Evolutionary conservation across 2,797 vertebrate genomes (phyloP).

Genomic region (Melanotaenia pygmaea): DNA sequence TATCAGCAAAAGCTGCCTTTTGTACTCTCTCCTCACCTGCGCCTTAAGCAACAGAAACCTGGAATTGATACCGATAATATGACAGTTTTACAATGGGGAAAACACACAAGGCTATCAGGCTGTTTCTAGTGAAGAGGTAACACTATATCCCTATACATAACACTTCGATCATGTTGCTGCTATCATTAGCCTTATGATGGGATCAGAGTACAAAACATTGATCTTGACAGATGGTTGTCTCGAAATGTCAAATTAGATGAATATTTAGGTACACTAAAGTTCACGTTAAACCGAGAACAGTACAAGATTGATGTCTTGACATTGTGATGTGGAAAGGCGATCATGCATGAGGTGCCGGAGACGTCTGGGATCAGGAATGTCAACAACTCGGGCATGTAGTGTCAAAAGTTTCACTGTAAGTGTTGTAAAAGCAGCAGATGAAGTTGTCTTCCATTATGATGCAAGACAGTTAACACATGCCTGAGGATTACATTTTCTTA

Average conservation of each 20-base stretch:
- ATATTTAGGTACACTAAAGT: neutral
- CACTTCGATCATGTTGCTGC: neutral
- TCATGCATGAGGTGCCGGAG: conserved; percentile 6
- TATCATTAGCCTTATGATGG: conserved; percentile 3
- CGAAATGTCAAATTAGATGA: conserved; percentile 14
- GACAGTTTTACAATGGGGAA: conserved; percentile 4
- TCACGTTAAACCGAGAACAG: neutral
- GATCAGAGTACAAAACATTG: conserved; percentile 3
- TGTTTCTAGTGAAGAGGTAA: neutral
- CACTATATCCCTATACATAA: conserved; percentile 2
- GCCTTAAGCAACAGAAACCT: conserved; percentile 21
- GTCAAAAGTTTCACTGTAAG: neutral
- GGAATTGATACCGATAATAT: conserved; percentile 4
- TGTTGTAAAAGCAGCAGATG: neutral
- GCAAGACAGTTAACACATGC: neutral
- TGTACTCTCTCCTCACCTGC: neutral
- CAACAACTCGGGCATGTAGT: conserved; percentile 1
- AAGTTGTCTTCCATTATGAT: neutral
- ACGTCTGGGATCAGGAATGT: conserved; percentile 20
- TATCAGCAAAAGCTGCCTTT: neutral
- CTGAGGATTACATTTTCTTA: neutral
- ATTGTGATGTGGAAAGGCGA: neutral
- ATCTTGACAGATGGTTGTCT: conserved; percentile 8
- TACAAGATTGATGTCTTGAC: conserved; percentile 5
- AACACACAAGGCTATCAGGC: neutral